phyloP scores from a whole-genome alignment of 2,888 invertebrate genomes.

The Gryllus longicercus region DNA sequence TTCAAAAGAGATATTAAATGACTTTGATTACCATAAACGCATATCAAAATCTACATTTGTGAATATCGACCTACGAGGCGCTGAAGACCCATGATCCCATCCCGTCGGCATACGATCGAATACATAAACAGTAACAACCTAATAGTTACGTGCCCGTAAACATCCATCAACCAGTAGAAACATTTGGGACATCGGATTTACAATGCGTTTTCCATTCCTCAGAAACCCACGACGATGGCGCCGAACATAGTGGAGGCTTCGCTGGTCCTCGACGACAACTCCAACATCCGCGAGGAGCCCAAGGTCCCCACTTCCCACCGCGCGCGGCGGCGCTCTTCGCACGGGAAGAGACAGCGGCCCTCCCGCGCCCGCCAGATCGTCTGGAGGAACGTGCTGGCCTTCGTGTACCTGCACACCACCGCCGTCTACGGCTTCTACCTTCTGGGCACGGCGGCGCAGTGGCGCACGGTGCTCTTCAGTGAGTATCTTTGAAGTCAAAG shows the following conservation, averaged over 20 bases:
- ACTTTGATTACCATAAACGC: too few species aligned
- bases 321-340: too few species aligned
- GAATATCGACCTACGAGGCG: too few species aligned
- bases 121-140: too few species aligned
- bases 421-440: slow-evolving; percentile 63
- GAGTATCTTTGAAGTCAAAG: neutral
- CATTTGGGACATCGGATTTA: too few species aligned
- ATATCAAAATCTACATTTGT: too few species aligned
- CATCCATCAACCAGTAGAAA: too few species aligned
- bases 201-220: too few species aligned
- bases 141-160: too few species aligned
- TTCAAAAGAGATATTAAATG: too few species aligned
- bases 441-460: slow-evolving; percentile 50
- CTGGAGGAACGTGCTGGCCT: slow-evolving; percentile 74
- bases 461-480: slow-evolving; percentile 35
- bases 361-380: slow-evolving; percentile 61
- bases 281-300: neutral
- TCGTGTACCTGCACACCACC: slow-evolving; percentile 65
- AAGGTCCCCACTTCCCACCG: neutral
- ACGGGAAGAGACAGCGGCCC: neutral
- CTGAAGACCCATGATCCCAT: too few species aligned
- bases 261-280: neutral
- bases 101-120: too few species aligned
- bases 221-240: neutral
- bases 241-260: neutral